Conservation (phyloP, 2,888 invertebrate genomes). For the Pogonocherus hispidulus region DNA sequence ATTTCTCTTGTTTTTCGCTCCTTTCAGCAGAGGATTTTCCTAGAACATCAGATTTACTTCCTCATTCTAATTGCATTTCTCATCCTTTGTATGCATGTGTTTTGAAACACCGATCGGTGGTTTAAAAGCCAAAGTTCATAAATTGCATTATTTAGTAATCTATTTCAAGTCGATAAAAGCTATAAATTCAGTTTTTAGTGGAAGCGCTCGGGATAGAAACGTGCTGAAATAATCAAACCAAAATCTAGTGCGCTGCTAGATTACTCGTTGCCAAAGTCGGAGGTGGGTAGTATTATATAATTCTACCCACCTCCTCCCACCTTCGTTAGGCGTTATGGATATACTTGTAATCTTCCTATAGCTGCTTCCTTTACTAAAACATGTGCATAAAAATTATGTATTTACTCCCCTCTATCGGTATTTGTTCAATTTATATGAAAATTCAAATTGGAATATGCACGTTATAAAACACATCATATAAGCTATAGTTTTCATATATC, state of each 20-base stretch:
- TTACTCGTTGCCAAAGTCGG: neutral
- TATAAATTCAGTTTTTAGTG: neutral
- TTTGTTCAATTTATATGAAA: too few species aligned
- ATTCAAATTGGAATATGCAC: too few species aligned
- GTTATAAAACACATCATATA: too few species aligned
- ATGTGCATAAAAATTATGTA: too few species aligned
- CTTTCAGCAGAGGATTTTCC: neutral
- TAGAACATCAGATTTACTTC: neutral
- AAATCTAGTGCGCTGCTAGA: neutral
- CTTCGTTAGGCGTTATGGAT: too few species aligned
- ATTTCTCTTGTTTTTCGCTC: neutral
- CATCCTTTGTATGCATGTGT: neutral
- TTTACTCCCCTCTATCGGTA: too few species aligned
- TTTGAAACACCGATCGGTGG: neutral
- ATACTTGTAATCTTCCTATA: too few species aligned
- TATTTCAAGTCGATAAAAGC: neutral
- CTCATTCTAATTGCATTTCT: neutral
- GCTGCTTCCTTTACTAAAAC: too few species aligned
- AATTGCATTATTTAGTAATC: conserved; percentile 2
- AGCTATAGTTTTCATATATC: too few species aligned
- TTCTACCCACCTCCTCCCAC: too few species aligned
- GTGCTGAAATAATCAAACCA: neutral
- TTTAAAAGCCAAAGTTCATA: neutral
- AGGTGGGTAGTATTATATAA: too few species aligned
- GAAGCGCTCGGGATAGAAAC: neutral